Base-by-base conservation (phyloP, 2,888 invertebrate genomes). In the Drosophila rubida region DNA sequence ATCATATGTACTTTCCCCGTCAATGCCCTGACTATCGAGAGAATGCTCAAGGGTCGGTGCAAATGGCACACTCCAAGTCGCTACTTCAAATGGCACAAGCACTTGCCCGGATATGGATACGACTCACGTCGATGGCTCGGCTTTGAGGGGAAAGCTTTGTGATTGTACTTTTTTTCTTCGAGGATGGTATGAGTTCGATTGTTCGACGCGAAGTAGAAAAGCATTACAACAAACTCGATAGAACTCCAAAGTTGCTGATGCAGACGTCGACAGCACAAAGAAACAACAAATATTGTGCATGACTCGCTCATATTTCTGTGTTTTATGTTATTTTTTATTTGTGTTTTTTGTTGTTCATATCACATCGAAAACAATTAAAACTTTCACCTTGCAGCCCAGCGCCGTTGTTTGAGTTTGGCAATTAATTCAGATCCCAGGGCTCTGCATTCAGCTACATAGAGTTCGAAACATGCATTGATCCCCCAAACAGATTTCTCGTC, bases 61-160 rank as follows among this genome's bases (percentile, higher is more conserved):
- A 32, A 32, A 32, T 32, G 32, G 32, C 32, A 32, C 32, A 32
- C 32, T 32, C 32, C 32, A 32, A n/a, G n/a, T 4, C n/a, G 32
- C 75, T 78, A 60, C 45, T 65, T 58, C 66, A 65, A 50, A 53
- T 42, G 30, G 53, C 19, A 30, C 32, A 48, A 48, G 49, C 22
- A 57, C 67, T 54, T 39, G 42, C 11, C 70, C 74, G 70, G 73
- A 70, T 70, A 73, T 67, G 68, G 68, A 45, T 73, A 72, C 42
- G 72, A 42, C 35, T 9, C 19, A 19, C 19, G 19, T 19, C 19
- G 1, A 19, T 19, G 19, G 19, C 19, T 19, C 3, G 1, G n/a
- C 32, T 32, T n/a, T 32, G 5, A 32, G 32, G 32, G n/a, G 32
- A 32, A 32, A 32, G 32, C 32, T 32, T n/a, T 32, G 32, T n/a